Conservation (phyloP, 1,140 invertebrate species). For the Trypoxylus dichotomus region DNA sequence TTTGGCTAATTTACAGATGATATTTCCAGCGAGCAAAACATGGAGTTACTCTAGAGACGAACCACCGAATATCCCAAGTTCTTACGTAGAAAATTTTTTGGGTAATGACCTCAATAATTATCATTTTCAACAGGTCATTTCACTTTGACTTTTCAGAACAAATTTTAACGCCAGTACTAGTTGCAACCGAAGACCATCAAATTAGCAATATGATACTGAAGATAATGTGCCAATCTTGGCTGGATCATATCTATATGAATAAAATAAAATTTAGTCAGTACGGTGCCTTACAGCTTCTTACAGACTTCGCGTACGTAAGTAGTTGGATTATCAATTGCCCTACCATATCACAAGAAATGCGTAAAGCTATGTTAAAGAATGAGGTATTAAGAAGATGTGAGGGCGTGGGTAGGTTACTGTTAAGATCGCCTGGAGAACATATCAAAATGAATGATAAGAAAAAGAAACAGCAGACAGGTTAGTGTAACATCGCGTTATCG, state of each 20-base stretch:
- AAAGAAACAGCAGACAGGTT: slow-evolving; percentile 5
- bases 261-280: slow-evolving; percentile 76
- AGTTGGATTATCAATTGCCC: slow-evolving; percentile 68
- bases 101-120: slow-evolving; percentile 52
- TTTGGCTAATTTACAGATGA: slow-evolving; percentile 74
- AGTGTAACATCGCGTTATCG: too few species aligned
- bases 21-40: slow-evolving; percentile 67
- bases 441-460: slow-evolving; percentile 66
- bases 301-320: slow-evolving; percentile 73
- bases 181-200: slow-evolving; percentile 69
- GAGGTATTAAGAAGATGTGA: slow-evolving; percentile 77
- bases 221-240: slow-evolving; percentile 81
- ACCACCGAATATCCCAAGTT: slow-evolving; percentile 54
- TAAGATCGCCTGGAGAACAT: slow-evolving; percentile 73
- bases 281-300: slow-evolving; percentile 64
- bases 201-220: slow-evolving; percentile 75
- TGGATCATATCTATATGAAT: slow-evolving; percentile 79
- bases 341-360: slow-evolving; percentile 59
- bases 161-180: slow-evolving; percentile 71
- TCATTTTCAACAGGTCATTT: not conserved
- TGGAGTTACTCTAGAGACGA: slow-evolving; percentile 60
- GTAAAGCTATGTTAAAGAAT: slow-evolving; percentile 70
- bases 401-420: slow-evolving; percentile 73
- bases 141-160: slow-evolving; percentile 59
- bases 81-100: slow-evolving; percentile 66